Evolutionary conservation across 2,888 invertebrate genomes (phyloP).

Genomic region (Plebejus melissa): DNA sequence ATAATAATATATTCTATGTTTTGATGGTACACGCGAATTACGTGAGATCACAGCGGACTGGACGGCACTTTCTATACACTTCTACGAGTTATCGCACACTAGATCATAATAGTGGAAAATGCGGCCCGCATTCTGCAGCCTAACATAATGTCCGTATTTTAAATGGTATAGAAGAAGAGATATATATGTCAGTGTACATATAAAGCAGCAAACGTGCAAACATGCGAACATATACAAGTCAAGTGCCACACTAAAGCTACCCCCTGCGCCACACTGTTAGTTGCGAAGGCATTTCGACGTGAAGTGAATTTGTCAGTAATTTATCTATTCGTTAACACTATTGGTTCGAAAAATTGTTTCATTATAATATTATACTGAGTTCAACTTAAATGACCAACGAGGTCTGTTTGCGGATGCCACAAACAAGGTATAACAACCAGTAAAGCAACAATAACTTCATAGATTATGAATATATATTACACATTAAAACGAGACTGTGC

Average conservation of each 20-base stretch:
- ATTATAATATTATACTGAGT: not conserved
- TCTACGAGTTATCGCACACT: not conserved
- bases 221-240: constrained; percentile 11
- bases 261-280: constrained; percentile 47
- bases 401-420: not conserved
- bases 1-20: not conserved
- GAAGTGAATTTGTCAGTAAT: not conserved
- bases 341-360: not conserved
- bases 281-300: constrained; percentile 49
- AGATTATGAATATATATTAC: not conserved
- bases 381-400: not conserved
- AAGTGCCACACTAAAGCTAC: constrained; percentile 14
- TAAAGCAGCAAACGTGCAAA: constrained; percentile 13
- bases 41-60: too few relatives aligned
- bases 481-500: not conserved
- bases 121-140: not conserved
- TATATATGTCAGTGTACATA: constrained; percentile 4
- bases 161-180: not conserved
- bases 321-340: not conserved
- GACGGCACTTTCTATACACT: not conserved
- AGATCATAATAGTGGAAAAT: not conserved
- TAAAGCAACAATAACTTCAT: constrained; percentile 30
- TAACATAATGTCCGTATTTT: not conserved
- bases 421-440: not conserved
- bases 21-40: not conserved